phyloP scores from a whole-genome alignment of 2,888 invertebrate genomes.

The Craniophora ligustri region DNA sequence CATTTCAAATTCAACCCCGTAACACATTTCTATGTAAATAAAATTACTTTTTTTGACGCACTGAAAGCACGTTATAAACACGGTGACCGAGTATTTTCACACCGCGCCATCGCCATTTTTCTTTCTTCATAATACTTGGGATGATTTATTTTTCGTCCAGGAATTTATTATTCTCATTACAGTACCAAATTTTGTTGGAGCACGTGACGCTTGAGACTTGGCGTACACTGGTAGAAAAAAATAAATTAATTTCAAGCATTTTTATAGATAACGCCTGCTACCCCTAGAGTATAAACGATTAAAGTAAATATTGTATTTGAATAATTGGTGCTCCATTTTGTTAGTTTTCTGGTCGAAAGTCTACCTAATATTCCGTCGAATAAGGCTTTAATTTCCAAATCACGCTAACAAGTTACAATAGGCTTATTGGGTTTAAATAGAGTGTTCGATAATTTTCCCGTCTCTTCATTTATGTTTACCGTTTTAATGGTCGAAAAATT shows the following conservation, averaged over 20 bases:
- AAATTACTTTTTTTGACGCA: slow-evolving; percentile 41
- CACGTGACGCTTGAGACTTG: slow-evolving; percentile 62
- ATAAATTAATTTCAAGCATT: slow-evolving; percentile 45
- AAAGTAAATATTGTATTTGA: slow-evolving; percentile 31
- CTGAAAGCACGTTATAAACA: slow-evolving; percentile 31
- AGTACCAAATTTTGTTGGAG: slow-evolving; percentile 63
- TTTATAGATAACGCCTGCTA: slow-evolving; percentile 26
- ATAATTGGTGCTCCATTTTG: slow-evolving; percentile 1
- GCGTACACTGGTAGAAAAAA: slow-evolving; percentile 33
- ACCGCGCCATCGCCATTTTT: slow-evolving; percentile 46
- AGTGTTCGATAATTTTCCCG: no score
- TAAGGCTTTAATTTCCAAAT: background rate
- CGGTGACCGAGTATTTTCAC: slow-evolving; percentile 53
- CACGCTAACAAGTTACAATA: no score
- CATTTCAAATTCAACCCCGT: slow-evolving; percentile 25
- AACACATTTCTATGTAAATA: slow-evolving; percentile 41
- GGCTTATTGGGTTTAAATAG: no score
- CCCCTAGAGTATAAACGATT: slow-evolving; percentile 29
- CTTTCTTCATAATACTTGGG: slow-evolving; percentile 58
- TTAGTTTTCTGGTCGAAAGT: background rate
- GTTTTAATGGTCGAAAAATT: no score
- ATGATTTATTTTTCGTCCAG: slow-evolving; percentile 65
- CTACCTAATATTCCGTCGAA: background rate
- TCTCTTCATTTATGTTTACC: no score
- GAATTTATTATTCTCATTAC: slow-evolving; percentile 73